Evolutionary conservation across 2,888 invertebrate species (phyloP), one percentile per base, ranked within the genome.

Genomic region (Pyralis farinalis): DNA sequence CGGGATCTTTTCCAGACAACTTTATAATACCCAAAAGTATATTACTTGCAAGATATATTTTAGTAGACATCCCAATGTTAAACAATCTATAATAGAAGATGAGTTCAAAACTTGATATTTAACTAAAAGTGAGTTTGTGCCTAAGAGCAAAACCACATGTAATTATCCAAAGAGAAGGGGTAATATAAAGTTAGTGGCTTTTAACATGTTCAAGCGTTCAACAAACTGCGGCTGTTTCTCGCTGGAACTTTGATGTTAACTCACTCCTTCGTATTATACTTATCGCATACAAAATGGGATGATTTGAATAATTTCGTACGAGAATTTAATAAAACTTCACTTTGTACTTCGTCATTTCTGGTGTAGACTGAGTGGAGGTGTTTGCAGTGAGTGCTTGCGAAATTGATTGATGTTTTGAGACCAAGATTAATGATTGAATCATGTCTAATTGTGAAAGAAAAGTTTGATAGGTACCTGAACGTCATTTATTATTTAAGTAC

Each of bases 151-250:
- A 53, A 65, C 71, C 70, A 54, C 67, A 63, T 47, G 69, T 71
- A 74, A 76, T 76, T 76, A 76, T 73, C 62, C 63, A 45, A 62
- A 63, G 69, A 67, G 71, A 71, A 70, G 65, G 68, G 69, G 71
- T 71, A 74, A 73, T 77, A 71, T 76, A 76, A 82, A 80, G 73
- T 78, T 75, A 72, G 74, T 71, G 68, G 78, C 74, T 77, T 78
- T 78, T 74, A 77, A 76, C 76, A 74, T 77, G 78, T 70, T 77
- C 59, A 72, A 83, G 71, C 72, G 72, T 69, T 77, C 66, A 70
- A 62, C 73, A 80, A 79, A 79, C 80, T 77, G 75, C 57, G 74
- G 73, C 67, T 64, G 62, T 70, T 71, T 55, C 64, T 60, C 63
- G 65, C 61, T 64, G 52, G 59, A 79, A 81, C 71, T 77, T 80